A percentile compares a stretch with the other conserved stretches of the same genome.
phyloP scores from a whole-genome alignment of 2,113 vertebrate genomes.

The Rutilus rutilus region DNA sequence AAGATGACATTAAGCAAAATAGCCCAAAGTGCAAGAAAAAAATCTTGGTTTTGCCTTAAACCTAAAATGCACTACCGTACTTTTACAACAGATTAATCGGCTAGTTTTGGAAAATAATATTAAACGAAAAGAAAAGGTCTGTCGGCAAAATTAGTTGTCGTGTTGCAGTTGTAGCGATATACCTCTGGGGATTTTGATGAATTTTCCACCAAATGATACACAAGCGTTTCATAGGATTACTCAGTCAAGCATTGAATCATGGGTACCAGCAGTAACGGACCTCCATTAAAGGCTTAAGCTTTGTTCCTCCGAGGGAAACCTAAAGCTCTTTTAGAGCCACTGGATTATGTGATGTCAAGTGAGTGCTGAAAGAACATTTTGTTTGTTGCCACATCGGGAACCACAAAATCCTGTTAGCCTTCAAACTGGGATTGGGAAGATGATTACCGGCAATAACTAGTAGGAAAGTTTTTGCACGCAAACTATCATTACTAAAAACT shows the following conservation, averaged over 20 bases:
- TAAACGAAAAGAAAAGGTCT: not conserved
- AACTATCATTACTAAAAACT: not conserved
- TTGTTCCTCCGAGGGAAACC: conserved; percentile 25
- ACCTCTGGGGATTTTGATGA: not conserved
- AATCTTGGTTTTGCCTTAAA: not conserved
- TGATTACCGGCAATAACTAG: not conserved
- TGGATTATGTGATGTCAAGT: conserved; percentile 46
- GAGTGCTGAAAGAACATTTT: conserved; percentile 46
- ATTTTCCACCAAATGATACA: conserved; percentile 31
- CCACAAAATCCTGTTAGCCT: conserved; percentile 13
- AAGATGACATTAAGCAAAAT: not conserved
- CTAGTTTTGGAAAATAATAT: not conserved
- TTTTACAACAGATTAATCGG: not conserved
- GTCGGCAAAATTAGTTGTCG: not conserved
- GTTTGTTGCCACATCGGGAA: not conserved
- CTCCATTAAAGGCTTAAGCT: conserved; percentile 43
- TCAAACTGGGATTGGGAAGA: not conserved
- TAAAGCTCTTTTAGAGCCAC: conserved; percentile 10
- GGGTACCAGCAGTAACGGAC: not conserved
- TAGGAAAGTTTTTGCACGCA: not conserved
- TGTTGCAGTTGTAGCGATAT: not conserved
- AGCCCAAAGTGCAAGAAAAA: not conserved
- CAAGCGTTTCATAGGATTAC: conserved; percentile 36
- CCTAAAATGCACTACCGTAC: not conserved
- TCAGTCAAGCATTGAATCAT: conserved; percentile 42